Evolutionary conservation across 2,888 invertebrate species (phyloP), one percentile per base, ranked within the genome.

Genomic region (Tortrix viridana): DNA sequence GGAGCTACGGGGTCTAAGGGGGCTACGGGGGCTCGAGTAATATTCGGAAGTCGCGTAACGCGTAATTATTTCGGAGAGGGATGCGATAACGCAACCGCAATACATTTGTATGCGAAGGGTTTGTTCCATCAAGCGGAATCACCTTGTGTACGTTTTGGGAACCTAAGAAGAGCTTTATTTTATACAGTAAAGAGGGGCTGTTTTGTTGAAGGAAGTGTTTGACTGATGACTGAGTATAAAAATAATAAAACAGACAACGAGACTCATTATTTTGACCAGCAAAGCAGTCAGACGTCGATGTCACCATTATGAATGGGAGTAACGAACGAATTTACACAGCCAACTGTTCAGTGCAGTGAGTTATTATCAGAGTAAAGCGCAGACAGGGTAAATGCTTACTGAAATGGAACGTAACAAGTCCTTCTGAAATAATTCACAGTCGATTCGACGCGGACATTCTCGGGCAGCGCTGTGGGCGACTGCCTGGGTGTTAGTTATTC

Each of bases 21-120:
- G 49, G 72, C 70, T 77, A 79, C 75, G 74, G 41, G 46, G 63
- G 52, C 19, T 63, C 53, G 12, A 57, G 85, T 88, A 86, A 89
- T 89, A 86, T 89, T 88, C 86, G 85, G 83, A 84, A 85, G 85
- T 85, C 85, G 79, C 80, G 80, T 85, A 88, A 89, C 86, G 78
- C 88, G 79, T 89, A 90, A 90, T 91, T 89, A 90, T 89, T 89
- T 88, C 80, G 79, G 81, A 81, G 78, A 82, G 84, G 82, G 85
- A 85, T 85, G 84, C 88, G 84, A 89, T 87, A 87, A 81, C 81
- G 78, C 76, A 83, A 86, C 86, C 84, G 74, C 86, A 82, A 71
- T 77, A 73, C 81, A 82, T 85, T 86, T 85, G 80, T 80, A 81
- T 78, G 77, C 77, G 74, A 80, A 57, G 48, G 47, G 52, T 49